These are phyloP conservation scores for Lathamus discolor DNA, from an alignment of 2,113 vertebrate genomes.

Conservation along the genomic window DNA sequence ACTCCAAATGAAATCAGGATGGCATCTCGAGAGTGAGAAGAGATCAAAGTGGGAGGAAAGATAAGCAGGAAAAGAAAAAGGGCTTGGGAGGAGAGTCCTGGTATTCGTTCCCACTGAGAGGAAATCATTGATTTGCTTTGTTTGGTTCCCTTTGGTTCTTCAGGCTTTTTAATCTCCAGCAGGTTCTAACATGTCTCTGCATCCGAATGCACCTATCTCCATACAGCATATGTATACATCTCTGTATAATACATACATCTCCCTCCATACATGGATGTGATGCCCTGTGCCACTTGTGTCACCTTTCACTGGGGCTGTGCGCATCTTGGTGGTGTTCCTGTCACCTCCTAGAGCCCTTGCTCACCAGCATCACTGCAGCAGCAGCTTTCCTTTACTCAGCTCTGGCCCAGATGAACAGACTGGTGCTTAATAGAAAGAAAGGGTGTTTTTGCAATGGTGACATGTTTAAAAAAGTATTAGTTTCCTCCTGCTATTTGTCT, in stretches of 20 bases:
- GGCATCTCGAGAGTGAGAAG: neutral
- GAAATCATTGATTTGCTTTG: neutral
- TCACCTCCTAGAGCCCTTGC: neutral
- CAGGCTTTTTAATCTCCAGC: neutral
- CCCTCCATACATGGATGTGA: fast-evolving
- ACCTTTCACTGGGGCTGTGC: too few relatives aligned
- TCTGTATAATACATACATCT: neutral
- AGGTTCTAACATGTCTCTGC: neutral
- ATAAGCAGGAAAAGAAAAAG: neutral
- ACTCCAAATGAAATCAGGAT: neutral
- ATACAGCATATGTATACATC: neutral
- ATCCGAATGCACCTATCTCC: fast-evolving
- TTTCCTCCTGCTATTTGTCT: neutral
- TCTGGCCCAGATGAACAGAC: neutral
- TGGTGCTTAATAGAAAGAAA: neutral
- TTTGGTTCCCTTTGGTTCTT: neutral
- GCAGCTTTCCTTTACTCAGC: neutral
- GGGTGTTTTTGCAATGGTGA: neutral
- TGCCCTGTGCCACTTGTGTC: neutral
- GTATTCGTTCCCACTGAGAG: neutral
- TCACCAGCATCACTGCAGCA: neutral
- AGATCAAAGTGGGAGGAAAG: neutral
- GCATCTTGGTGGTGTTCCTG: fast-evolving
- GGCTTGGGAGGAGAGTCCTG: neutral
- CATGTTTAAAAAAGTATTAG: fast-evolving